phyloP scores from a whole-genome alignment of 2,113 vertebrate species.

The Glaucidium brasilianum region DNA sequence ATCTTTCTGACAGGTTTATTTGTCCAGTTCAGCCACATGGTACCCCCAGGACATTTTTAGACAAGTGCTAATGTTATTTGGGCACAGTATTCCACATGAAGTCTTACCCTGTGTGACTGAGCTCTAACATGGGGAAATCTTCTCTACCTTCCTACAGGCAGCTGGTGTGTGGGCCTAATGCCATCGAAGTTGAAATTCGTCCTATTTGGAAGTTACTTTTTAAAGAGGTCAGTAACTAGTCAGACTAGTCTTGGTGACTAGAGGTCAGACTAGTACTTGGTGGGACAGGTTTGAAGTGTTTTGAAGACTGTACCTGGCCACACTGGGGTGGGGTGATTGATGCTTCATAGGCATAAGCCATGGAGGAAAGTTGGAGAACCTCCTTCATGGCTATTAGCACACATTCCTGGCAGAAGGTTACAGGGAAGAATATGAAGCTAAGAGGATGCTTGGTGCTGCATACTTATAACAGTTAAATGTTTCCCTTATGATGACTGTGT shows the following conservation, averaged over 20 bases:
- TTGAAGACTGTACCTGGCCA: background rate
- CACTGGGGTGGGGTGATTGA: background rate
- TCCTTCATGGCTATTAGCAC: background rate
- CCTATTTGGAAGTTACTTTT: slow-evolving; percentile 76
- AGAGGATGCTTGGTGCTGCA: background rate
- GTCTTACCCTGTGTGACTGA: background rate
- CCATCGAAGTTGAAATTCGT: slow-evolving; percentile 69
- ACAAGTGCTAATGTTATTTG: background rate
- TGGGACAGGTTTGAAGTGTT: background rate
- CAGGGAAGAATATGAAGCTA: background rate
- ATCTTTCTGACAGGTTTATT: background rate
- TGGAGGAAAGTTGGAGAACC: background rate
- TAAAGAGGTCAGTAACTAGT: slow-evolving; percentile 61
- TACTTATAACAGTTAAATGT: background rate
- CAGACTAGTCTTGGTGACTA: background rate
- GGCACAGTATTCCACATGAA: background rate
- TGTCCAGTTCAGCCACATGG: background rate
- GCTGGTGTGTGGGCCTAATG: slow-evolving; percentile 71
- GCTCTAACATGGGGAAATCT: background rate
- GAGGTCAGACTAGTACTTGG: background rate
- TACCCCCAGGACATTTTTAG: background rate
- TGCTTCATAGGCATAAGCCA: background rate
- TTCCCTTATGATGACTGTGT: background rate
- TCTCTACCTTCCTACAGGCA: slow-evolving; percentile 45
- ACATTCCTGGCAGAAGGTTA: background rate